Evolutionary conservation across 2,888 invertebrate species (phyloP).

Genomic region (Liodrosophila aerea): DNA sequence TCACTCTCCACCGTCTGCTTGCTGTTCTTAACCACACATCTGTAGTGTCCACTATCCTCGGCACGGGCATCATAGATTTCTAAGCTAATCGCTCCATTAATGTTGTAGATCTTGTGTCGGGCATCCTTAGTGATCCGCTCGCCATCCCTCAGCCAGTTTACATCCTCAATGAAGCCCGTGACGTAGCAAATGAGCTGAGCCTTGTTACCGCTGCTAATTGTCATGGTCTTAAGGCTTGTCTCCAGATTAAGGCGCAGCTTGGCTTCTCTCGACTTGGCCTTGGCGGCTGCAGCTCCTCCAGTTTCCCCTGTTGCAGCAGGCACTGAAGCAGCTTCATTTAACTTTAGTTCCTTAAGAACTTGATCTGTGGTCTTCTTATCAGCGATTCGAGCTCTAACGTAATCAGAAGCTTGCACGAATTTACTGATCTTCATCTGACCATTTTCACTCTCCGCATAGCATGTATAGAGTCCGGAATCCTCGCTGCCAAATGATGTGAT

Average conservation of each 20-base stretch:
- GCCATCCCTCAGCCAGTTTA: constrained; percentile 90
- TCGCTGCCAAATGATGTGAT: constrained; percentile 85
- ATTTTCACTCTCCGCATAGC: constrained; percentile 88
- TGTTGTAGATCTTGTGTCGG: constrained; percentile 80
- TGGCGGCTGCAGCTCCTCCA: constrained; percentile 33
- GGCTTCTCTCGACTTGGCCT: constrained; percentile 82
- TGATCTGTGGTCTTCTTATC: constrained; percentile 58
- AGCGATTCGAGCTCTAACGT: constrained; percentile 60
- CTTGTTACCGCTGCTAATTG: constrained; percentile 88
- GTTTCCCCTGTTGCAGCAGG: constrained; percentile 11
- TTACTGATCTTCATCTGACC: constrained; percentile 83
- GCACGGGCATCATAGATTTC: constrained; percentile 88
- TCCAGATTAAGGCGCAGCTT: constrained; percentile 89
- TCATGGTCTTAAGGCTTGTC: constrained; percentile 88
- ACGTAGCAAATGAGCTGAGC: constrained; percentile 91
- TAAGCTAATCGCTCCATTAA: constrained; percentile 87
- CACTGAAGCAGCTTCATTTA: constrained; percentile 54
- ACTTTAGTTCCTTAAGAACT: constrained; percentile 34
- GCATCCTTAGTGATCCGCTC: constrained; percentile 84
- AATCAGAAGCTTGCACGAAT: constrained; percentile 79
- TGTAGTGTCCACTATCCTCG: constrained; percentile 90
- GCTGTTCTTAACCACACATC: constrained; percentile 89
- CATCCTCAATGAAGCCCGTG: constrained; percentile 87
- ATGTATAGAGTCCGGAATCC: constrained; percentile 90
- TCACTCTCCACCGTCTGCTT: constrained; percentile 87